Conservation (phyloP, 1,140 invertebrate species). For the Drosophila lacertosa region DNA sequence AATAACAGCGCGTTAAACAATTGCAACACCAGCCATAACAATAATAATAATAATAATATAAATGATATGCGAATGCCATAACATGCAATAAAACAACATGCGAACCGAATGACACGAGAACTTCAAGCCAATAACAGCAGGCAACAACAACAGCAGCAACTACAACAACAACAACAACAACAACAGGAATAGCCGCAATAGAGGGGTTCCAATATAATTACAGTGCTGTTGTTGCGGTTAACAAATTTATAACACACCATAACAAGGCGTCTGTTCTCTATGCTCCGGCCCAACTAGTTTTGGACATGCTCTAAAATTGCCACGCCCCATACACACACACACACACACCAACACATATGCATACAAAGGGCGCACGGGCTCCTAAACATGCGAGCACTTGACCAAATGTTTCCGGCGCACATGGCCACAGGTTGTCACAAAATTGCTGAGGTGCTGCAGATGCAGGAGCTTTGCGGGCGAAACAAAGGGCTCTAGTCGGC, state of each 20-base stretch:
- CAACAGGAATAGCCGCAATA: conserved; percentile 7
- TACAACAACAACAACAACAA: conserved; percentile 4
- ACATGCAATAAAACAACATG: conserved; percentile 71
- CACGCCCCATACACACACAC: conserved; percentile 35
- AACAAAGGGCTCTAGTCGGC: conserved; percentile 41
- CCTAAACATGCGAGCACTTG: conserved; percentile 41
- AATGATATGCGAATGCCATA: conserved; percentile 70
- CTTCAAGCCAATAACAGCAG: conserved; percentile 17
- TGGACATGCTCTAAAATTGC: conserved; percentile 56
- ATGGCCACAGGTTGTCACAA: conserved; percentile 77
- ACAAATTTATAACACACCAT: conserved; percentile 71
- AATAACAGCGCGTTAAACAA: conserved; percentile 64
- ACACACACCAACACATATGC: conserved; percentile 22
- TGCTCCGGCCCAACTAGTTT: conserved; percentile 39
- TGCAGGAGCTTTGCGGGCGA: conserved; percentile 46
- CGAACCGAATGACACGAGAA: conserved; percentile 49
- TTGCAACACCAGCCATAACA: conserved; percentile 48
- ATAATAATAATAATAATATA: conserved; percentile 48
- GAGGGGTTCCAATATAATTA: conserved; percentile 66
- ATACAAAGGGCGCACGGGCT: conserved; percentile 12
- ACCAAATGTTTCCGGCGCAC: conserved; percentile 63
- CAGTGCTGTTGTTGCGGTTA: conserved; percentile 72
- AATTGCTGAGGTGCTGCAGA: conserved; percentile 56
- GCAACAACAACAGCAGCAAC: background rate
- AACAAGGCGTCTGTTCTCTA: conserved; percentile 46